Percentiles rank a stretch among this genome's conserved stretches.
phyloP scores from a whole-genome alignment of 2,888 invertebrate species.

The Rutpela maculata region DNA sequence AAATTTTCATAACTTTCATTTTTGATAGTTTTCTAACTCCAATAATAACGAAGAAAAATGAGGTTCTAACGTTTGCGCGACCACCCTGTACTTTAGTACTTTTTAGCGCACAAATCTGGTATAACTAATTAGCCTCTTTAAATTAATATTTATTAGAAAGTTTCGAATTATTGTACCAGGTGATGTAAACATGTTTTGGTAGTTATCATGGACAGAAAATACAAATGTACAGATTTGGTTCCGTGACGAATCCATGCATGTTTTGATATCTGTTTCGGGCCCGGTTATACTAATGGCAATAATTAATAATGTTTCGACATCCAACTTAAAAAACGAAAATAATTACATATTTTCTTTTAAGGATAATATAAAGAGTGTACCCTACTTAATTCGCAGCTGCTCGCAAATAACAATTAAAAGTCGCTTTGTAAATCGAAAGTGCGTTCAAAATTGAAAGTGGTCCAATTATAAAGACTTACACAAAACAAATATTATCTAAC shows the following conservation, averaged over 20 bases:
- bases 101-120: too few species aligned
- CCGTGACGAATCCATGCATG: background rate
- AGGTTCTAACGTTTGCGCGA: too few species aligned
- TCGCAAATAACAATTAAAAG: slow-evolving; percentile 21
- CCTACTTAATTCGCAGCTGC: slow-evolving; percentile 24
- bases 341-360: slow-evolving; percentile 16
- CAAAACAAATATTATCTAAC: slow-evolving; percentile 32
- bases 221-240: slow-evolving; percentile 2
- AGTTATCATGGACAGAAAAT: background rate
- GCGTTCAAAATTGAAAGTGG: slow-evolving; percentile 36
- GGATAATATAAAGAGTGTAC: background rate
- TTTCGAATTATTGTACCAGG: background rate
- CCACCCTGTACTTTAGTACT: too few species aligned
- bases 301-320: slow-evolving; percentile 15
- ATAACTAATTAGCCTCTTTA: too few species aligned
- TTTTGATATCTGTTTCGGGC: background rate
- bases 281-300: slow-evolving; percentile 7
- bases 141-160: slow-evolving; percentile 6
- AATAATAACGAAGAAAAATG: too few species aligned
- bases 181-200: background rate
- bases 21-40: too few species aligned
- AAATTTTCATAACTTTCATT: too few species aligned
- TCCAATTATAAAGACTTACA: slow-evolving; percentile 28
- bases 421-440: slow-evolving; percentile 18
- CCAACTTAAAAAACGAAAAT: background rate